phyloP scores from a whole-genome alignment of 2,113 vertebrate genomes.

The Dinomys branickii region DNA sequence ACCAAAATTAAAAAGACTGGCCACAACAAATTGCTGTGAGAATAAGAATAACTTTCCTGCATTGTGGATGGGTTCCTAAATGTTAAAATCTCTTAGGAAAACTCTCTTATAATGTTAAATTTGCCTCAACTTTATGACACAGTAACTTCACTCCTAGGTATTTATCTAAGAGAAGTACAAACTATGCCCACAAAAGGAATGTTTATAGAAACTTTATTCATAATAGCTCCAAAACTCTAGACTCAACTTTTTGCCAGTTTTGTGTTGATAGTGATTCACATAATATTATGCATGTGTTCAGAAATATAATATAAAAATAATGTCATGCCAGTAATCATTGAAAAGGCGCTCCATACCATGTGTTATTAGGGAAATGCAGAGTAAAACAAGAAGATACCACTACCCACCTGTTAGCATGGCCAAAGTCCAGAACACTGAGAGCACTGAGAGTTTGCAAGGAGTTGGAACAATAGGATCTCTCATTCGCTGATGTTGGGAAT shows the following conservation, averaged over 20 bases:
- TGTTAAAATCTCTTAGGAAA: background rate
- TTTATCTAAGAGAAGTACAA: background rate
- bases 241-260: background rate
- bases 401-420: background rate
- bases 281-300: background rate
- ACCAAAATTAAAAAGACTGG: background rate
- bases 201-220: background rate
- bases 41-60: background rate
- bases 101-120: background rate
- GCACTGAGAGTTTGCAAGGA: background rate
- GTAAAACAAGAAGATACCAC: background rate
- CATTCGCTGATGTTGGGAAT: background rate
- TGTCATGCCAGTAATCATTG: background rate
- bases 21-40: background rate
- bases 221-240: background rate
- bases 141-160: background rate
- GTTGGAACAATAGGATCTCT: background rate
- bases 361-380: background rate
- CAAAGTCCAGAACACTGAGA: background rate
- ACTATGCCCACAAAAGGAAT: background rate
- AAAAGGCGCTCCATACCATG: background rate
- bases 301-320: background rate
- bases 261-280: background rate
- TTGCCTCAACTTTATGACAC: background rate
- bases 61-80: background rate